Conservation (phyloP, 2,113 vertebrate species). For the human (Homo sapiens) region GRCh38 chr17:20763001-20763500, state of each 20-base stretch:
- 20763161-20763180: not conserved
- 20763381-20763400: not conserved
- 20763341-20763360: not conserved
- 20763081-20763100: too few relatives aligned
- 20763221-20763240: not conserved
- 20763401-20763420: not conserved
- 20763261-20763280: not conserved
- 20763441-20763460: not conserved
- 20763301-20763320: not conserved
- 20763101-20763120: not conserved
- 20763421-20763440: not conserved
- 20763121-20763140: not conserved
- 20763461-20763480: not conserved
- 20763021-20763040: too few relatives aligned
- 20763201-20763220: not conserved
- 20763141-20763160: not conserved
- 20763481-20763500: not conserved
- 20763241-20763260: not conserved
- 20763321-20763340: not conserved
- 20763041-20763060: too few relatives aligned
- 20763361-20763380: not conserved
- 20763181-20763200: not conserved
- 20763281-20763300: not conserved
- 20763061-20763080: too few relatives aligned
- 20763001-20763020: too few relatives aligned